Conservation (phyloP, 2,888 invertebrate genomes). For the Drosophila kanekoi region DNA sequence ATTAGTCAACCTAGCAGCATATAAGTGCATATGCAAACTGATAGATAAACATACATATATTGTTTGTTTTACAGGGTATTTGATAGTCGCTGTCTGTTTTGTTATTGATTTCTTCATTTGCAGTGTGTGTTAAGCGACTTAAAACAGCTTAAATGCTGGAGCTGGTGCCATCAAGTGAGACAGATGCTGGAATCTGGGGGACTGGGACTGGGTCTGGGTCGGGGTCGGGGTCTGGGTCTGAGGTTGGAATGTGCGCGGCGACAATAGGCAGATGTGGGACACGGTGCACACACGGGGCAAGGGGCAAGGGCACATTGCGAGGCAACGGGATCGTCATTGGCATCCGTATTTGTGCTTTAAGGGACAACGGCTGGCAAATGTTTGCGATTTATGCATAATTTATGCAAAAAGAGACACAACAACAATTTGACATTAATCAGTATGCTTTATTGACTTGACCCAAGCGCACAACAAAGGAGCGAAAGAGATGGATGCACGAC, state of each 20-base stretch:
- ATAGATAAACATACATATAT: neutral
- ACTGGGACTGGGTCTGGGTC: neutral
- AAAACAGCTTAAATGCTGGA: conserved; percentile 69
- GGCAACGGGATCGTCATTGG: conserved; percentile 34
- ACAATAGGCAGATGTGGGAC: conserved; percentile 1
- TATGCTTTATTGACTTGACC: conserved; percentile 70
- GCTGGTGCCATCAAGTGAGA: conserved; percentile 25
- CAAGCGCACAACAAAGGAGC: conserved; percentile 12
- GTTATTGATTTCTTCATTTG: conserved; percentile 47
- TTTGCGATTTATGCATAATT: conserved; percentile 72
- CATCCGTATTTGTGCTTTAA: conserved; percentile 29
- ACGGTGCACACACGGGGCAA: neutral
- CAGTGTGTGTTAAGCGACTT: conserved; percentile 65
- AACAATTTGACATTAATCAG: conserved; percentile 75
- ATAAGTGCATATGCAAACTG: neutral
- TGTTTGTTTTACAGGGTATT: conserved; percentile 34
- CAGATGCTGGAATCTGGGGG: conserved; percentile 1
- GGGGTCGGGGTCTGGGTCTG: neutral
- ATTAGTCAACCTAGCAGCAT: neutral
- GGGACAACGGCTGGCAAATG: conserved; percentile 44
- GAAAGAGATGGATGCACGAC: conserved; percentile 8
- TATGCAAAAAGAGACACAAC: conserved; percentile 60
- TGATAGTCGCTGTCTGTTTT: neutral
- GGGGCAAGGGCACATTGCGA: conserved; percentile 37
- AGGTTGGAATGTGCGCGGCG: conserved; percentile 32